Percentiles rank a stretch among this genome's conserved stretches.
Conservation (phyloP, 2,797 vertebrate genomes). For the Spinus olivaceus region DNA sequence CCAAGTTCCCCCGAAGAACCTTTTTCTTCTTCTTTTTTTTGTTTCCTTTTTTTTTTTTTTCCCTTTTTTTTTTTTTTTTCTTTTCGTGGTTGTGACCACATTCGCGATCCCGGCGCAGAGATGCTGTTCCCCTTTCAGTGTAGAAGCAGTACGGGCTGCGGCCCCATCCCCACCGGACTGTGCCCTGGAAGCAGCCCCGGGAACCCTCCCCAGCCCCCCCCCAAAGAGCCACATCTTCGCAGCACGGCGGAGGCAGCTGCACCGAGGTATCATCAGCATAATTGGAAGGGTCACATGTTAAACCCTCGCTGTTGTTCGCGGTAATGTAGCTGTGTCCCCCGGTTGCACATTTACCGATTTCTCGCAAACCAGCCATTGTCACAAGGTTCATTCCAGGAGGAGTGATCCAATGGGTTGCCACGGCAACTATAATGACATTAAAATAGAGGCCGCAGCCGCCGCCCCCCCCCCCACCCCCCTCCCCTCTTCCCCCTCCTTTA, state of each 20-base stretch:
- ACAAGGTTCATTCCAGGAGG: slow-evolving; percentile 55
- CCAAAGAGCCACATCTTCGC: not conserved
- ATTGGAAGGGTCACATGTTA: slow-evolving; percentile 76
- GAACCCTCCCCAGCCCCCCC: not conserved
- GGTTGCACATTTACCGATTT: slow-evolving; percentile 66
- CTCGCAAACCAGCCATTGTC: slow-evolving; percentile 63
- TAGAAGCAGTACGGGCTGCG: not conserved
- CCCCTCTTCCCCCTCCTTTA: not conserved
- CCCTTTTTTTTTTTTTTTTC: too few species aligned
- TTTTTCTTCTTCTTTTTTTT: not conserved
- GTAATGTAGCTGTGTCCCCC: slow-evolving; percentile 68
- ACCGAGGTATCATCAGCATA: slow-evolving; percentile 65
- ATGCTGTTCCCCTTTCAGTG: not conserved
- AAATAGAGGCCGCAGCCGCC: slow-evolving; percentile 31
- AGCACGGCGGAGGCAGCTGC: slow-evolving; percentile 72
- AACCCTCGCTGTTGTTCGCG: slow-evolving; percentile 69
- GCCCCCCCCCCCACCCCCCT: too few species aligned
- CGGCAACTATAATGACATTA: slow-evolving; percentile 69
- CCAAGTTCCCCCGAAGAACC: not conserved
- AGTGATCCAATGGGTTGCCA: slow-evolving; percentile 70
- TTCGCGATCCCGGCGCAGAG: not conserved
- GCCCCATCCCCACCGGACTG: not conserved
- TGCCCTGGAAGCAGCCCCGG: not conserved
- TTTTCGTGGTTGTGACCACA: not conserved
- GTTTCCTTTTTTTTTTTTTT: too few species aligned